A percentile compares a stretch with the other conserved stretches of the same genome.
Evolutionary conservation across 2,888 invertebrate species (phyloP).

Genomic region (Leptinotarsa juncta): DNA sequence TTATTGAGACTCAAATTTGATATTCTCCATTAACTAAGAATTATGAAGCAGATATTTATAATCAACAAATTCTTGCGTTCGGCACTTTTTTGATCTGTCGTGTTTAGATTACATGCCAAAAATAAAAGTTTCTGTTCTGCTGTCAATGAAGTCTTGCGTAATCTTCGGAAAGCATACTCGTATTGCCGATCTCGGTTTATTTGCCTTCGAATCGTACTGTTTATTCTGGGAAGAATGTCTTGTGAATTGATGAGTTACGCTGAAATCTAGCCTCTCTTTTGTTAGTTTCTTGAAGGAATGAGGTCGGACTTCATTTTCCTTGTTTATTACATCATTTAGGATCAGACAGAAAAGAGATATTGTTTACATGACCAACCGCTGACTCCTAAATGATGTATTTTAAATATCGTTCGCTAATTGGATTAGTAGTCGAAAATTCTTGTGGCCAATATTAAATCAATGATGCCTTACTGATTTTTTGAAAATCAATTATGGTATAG

Average conservation of each 20-base stretch:
- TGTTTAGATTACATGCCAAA: slow-evolving; percentile 17
- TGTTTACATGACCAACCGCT: too few species aligned
- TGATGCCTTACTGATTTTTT: too few species aligned
- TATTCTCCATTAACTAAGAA: slow-evolving; percentile 8
- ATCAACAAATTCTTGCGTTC: slow-evolving; percentile 3
- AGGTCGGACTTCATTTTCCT: not conserved
- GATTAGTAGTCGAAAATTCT: too few species aligned
- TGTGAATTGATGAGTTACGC: slow-evolving; percentile 5
- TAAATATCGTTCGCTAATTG: too few species aligned
- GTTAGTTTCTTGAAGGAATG: not conserved
- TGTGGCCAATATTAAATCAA: too few species aligned
- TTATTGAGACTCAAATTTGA: slow-evolving; percentile 1
- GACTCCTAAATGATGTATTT: too few species aligned
- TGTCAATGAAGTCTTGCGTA: slow-evolving; percentile 13
- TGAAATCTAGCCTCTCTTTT: not conserved
- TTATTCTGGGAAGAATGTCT: slow-evolving; percentile 21
- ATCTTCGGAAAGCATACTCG: slow-evolving; percentile 9
- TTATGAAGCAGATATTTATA: slow-evolving; percentile 14
- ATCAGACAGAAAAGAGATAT: not conserved
- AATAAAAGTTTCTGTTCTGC: slow-evolving; percentile 9
- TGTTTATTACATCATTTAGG: not conserved
- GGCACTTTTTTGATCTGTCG: slow-evolving; percentile 5
- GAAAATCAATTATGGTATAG: too few species aligned
- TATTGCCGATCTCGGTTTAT: slow-evolving; percentile 24
- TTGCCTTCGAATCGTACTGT: slow-evolving; percentile 19